Evolutionary conservation across 2,797 vertebrate species (phyloP), one percentile per base, ranked within the genome.

Genomic region (Chrysolophus pictus): DNA sequence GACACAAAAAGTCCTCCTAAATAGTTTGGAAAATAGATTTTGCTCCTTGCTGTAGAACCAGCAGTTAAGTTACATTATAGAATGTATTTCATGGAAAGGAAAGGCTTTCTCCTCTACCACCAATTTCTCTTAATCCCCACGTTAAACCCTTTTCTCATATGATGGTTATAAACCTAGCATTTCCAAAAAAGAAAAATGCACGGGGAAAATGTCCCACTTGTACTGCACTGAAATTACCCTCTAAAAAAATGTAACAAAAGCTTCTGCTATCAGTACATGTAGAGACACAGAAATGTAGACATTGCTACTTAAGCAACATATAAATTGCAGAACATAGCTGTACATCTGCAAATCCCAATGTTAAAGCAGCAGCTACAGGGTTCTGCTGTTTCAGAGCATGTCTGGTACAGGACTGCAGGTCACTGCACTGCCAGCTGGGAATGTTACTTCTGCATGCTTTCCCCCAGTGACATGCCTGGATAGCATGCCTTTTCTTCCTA

Each of bases 21-120:
- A 86, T 35, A 87, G 93, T 56, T n/a, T 81, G 92, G 60, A 84
- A 93, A 91, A 94, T 91, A 44, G 69, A 95, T 96, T 93, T 19
- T 44, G 82, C 41, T 90, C 87, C 91, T 93, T 92, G 84, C 87
- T 91, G 59, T 75, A 95, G 69, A 91, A 93, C 49, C 71, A 82
- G 49, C 69, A 87, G 74, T 91, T 89, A 94, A 93, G 94, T 65
- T 81, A 83, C 81, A 93, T 64, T 51, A 94, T 53, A 70, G 65
- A 68, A 94, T 67, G 92, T 84, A 89, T 94, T 93, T 90, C 58
- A 95, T 71, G 79, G 91, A 92, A 90, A 95, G 73, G 89, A 90
- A 96, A 78, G 55, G 72, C 41, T 79, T 53, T 37, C 39, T 76
- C 59, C 68, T 91, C 60, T 58, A 53, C 68, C 64, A 88, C 63